Evolutionary conservation across 2,797 vertebrate genomes (phyloP), one percentile per base, ranked within the genome.

Genomic region (Adrianichthys oophorus): DNA sequence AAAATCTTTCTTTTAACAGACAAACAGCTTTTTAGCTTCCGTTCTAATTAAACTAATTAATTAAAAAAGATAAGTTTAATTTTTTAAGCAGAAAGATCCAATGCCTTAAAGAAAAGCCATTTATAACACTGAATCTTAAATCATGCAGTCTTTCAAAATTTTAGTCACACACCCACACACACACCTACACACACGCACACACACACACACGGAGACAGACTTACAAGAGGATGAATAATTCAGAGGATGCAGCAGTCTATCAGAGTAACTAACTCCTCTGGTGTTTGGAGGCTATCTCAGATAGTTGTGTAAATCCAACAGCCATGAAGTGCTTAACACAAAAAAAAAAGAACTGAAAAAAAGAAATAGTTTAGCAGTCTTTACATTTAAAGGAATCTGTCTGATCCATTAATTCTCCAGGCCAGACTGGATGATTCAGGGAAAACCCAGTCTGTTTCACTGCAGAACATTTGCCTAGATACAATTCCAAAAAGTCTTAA

Each of bases 161-260:
- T 70, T 54, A 63, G 65, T 78, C 78, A 70, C 43, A 0, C 70
- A 32, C 14, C 2, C 19, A 19, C 19, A 19, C 19, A 19, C 19
- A 19, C 19, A 19, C 1, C 19, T 19, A 19, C 19, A 19, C 19
- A 19, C 19, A 19, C 19, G 3, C 19, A 19, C 19, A 19, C 19
- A 19, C 19, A 19, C 19, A 19, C 19, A 19, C 19, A 19, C 19
- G 3, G 1, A 19, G 19, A 0, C 59, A 65, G 37, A 62, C 55
- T 57, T 18, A 50, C 53, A 75, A 79, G 74, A 59, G 64, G 66
- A 81, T 87, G 51, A 82, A 85, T 85, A 80, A 90, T 88, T 83
- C 70, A 89, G 29, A 23, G 60, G 48, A 1, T 40, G 44, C 70
- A 53, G 68, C 70, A 44, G 16, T 51, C 67, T 67, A 70, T 83